Evolutionary conservation across 2,797 vertebrate genomes (phyloP).

Genomic region (Catostomus latipinnis): DNA sequence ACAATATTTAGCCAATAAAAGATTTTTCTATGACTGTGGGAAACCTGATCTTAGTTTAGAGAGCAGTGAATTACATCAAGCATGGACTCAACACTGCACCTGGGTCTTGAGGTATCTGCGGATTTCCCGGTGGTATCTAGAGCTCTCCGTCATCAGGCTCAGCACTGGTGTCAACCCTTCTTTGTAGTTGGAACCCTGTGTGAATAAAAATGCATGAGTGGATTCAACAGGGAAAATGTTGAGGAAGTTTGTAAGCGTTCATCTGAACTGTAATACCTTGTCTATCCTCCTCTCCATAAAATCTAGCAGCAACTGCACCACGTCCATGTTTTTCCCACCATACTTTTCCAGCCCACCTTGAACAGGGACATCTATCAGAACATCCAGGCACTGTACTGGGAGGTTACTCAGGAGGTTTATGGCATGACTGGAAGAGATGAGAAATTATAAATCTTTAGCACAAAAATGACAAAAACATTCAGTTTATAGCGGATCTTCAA

Average conservation of each 20-base stretch:
- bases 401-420: constrained; percentile 97
- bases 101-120: constrained; percentile 96
- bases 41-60: background rate
- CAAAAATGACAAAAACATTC: background rate
- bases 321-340: constrained; percentile 91
- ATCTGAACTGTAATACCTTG: constrained; percentile 82
- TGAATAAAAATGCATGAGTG: constrained; percentile 54
- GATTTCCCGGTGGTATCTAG: constrained; percentile 91
- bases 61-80: background rate
- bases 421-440: constrained; percentile 82
- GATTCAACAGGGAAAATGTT: background rate
- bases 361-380: constrained; percentile 86
- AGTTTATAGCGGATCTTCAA: background rate
- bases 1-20: too few relatives aligned
- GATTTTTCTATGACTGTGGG: too few relatives aligned
- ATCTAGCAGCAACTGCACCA: constrained; percentile 85
- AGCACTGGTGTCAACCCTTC: constrained; percentile 97
- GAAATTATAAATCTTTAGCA: background rate
- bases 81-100: constrained; percentile 71
- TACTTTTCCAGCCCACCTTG: constrained; percentile 85
- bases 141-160: constrained; percentile 92
- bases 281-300: constrained; percentile 99
- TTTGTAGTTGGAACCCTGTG: constrained; percentile 93
- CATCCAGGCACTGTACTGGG: constrained; percentile 91
- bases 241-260: background rate